A percentile compares a stretch with the other conserved stretches of the same genome.
These are phyloP conservation scores for Rotaria macrura DNA, from an alignment of 2,888 invertebrate genomes.

Conservation along the genomic window DNA sequence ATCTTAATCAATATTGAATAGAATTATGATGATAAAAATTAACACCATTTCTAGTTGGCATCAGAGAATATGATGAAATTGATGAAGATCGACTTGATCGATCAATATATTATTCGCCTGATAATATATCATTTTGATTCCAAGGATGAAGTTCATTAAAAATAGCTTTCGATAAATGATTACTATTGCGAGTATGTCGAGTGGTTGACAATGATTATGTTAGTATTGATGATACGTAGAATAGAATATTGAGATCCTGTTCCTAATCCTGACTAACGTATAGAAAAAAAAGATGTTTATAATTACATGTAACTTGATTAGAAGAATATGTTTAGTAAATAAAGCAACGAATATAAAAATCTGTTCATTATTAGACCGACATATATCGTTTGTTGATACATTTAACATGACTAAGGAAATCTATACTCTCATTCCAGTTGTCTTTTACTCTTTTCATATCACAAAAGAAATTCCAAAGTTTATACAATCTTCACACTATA, in stretches of 20 bases:
- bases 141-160: not conserved
- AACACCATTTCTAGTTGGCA: too few species aligned
- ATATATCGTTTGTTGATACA: too few species aligned
- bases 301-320: not conserved
- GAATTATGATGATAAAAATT: too few species aligned
- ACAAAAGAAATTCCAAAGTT: not conserved
- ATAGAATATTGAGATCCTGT: too few species aligned
- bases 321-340: not conserved
- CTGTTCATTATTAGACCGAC: too few species aligned
- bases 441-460: not conserved
- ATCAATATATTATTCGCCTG: not conserved
- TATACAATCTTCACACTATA: not conserved
- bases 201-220: not conserved
- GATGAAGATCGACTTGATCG: not conserved
- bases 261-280: too few species aligned
- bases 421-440: not conserved
- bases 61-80: not conserved
- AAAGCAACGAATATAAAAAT: not conserved
- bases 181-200: not conserved
- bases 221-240: not conserved
- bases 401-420: too few species aligned
- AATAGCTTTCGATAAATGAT: not conserved
- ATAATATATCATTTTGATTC: not conserved
- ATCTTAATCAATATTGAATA: too few species aligned
- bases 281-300: too few species aligned